These are phyloP conservation scores for Daphoenositta chrysoptera DNA, from an alignment of 2,113 vertebrate species.

Conservation along the genomic window DNA sequence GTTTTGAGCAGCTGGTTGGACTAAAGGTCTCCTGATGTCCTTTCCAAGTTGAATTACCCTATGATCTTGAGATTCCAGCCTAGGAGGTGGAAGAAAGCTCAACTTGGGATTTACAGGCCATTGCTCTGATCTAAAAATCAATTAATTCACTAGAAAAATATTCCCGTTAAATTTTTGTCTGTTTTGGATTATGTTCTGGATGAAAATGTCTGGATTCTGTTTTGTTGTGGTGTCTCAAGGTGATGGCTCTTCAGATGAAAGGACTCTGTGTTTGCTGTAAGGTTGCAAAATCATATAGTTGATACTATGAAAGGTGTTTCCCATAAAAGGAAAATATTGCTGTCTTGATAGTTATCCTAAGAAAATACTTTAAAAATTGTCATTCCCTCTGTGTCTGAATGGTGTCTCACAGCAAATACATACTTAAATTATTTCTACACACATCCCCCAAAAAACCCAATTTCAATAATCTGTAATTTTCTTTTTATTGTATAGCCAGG, in stretches of 20 bases:
- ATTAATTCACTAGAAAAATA: background rate
- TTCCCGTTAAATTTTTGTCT: background rate
- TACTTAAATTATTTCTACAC: background rate
- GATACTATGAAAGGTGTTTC: background rate
- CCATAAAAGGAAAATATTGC: background rate
- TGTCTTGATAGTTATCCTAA: background rate
- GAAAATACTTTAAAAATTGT: background rate
- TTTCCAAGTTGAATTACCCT: background rate
- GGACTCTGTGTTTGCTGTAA: background rate
- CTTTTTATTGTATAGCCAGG: background rate
- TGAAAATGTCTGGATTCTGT: background rate
- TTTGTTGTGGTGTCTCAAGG: background rate
- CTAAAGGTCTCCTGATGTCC: background rate
- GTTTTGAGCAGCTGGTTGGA: background rate
- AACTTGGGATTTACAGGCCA: background rate
- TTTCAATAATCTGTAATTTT: background rate
- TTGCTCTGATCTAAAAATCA: background rate
- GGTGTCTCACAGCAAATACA: background rate
- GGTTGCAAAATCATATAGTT: background rate
- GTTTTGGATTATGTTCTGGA: background rate
- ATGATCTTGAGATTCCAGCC: background rate
- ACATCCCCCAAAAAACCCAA: accelerated
- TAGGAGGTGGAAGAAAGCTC: background rate
- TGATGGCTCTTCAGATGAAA: background rate
- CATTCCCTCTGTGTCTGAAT: background rate